Percentiles rank a stretch among this genome's conserved stretches.
Conservation (phyloP, 2,888 invertebrate genomes). For the Hypsopygia costalis region DNA sequence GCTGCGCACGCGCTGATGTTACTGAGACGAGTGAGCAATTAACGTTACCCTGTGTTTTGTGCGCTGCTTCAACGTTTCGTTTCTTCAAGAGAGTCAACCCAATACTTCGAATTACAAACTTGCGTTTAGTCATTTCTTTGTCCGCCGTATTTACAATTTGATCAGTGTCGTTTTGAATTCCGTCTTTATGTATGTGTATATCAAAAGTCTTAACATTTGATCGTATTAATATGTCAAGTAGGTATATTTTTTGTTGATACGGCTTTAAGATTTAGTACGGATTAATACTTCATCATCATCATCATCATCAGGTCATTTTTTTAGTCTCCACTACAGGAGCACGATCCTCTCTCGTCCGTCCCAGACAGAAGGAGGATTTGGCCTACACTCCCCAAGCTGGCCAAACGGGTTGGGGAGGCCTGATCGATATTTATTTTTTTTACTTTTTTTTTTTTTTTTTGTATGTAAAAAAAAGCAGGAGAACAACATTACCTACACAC, state of each 20-base stretch:
- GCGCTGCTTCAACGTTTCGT: slow-evolving; percentile 9
- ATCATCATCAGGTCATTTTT: too few species aligned
- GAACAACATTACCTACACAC: too few species aligned
- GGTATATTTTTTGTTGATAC: background rate
- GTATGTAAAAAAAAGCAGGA: too few species aligned
- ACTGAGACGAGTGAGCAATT: slow-evolving; percentile 53
- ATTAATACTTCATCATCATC: too few species aligned
- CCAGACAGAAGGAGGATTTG: too few species aligned
- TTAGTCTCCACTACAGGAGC: too few species aligned
- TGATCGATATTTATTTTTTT: too few species aligned
- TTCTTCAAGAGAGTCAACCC: slow-evolving; percentile 2
- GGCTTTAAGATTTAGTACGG: background rate
- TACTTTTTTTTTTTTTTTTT: too few species aligned
- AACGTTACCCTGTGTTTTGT: slow-evolving; percentile 42
- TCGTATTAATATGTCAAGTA: background rate
- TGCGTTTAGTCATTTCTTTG: background rate
- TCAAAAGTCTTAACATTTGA: slow-evolving; percentile 3
- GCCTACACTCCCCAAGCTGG: too few species aligned
- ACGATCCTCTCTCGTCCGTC: too few species aligned
- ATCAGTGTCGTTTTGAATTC: slow-evolving; percentile 4
- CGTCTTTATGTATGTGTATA: slow-evolving; percentile 6
- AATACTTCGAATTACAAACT: background rate
- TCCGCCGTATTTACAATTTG: background rate
- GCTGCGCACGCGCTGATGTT: slow-evolving; percentile 46
- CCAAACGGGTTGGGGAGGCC: too few species aligned